Evolutionary conservation across 1,140 invertebrate genomes (phyloP).

Genomic region (Hypsibius dujardini): DNA sequence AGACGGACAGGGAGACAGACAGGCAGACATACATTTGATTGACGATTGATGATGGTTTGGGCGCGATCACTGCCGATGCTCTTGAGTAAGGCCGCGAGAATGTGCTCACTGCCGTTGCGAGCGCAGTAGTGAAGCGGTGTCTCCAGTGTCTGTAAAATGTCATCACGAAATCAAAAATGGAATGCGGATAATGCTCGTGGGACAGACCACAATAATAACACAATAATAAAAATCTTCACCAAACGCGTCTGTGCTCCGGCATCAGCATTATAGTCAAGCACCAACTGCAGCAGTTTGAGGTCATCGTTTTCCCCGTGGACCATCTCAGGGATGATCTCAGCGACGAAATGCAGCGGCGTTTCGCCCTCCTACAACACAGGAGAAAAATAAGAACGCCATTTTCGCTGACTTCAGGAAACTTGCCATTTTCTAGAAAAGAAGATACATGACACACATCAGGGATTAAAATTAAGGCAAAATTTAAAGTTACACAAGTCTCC

Average conservation of each 20-base stretch:
- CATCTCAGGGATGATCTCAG: slow-evolving; percentile 39
- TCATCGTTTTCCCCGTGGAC: slow-evolving; percentile 54
- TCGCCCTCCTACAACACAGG: slow-evolving; percentile 76
- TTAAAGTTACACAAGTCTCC: no score
- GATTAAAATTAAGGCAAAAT: no score
- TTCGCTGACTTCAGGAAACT: neutral
- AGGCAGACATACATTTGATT: slow-evolving; percentile 42
- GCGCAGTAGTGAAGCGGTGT: slow-evolving; percentile 88
- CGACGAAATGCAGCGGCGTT: slow-evolving; percentile 71
- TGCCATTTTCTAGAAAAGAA: neutral
- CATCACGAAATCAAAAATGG: no score
- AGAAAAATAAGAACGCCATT: neutral
- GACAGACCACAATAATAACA: no score
- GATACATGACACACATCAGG: no score
- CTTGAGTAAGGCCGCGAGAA: slow-evolving; percentile 75
- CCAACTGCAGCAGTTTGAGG: slow-evolving; percentile 63
- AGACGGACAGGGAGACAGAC: neutral
- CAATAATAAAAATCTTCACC: slow-evolving; percentile 24
- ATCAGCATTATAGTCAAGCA: slow-evolving; percentile 75
- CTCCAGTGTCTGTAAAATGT: slow-evolving; percentile 50
- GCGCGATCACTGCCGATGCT: slow-evolving; percentile 67
- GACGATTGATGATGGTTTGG: slow-evolving; percentile 78
- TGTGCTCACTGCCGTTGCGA: slow-evolving; percentile 79
- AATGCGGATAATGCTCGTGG: no score
- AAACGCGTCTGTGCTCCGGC: slow-evolving; percentile 58